phyloP scores from a whole-genome alignment of 2,888 invertebrate genomes.

The Eutolmus rufibarbis region DNA sequence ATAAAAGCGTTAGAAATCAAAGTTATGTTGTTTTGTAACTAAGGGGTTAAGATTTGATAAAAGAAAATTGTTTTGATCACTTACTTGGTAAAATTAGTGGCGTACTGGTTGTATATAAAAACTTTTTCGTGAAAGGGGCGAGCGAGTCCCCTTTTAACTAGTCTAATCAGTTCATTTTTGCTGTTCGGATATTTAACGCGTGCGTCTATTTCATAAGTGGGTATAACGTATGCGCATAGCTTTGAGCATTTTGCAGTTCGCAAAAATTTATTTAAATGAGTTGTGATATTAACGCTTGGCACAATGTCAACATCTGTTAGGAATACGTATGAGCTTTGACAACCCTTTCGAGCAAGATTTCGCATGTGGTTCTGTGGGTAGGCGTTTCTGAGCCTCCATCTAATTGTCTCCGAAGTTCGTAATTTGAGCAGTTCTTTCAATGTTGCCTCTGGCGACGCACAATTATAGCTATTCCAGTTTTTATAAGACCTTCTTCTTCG shows the following conservation, averaged over 20 bases:
- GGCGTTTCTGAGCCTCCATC: slow-evolving; percentile 77
- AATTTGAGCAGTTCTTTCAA: slow-evolving; percentile 69
- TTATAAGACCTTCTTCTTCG: slow-evolving; percentile 49
- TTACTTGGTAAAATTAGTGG: slow-evolving; percentile 88
- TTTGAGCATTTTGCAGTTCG: slow-evolving; percentile 54
- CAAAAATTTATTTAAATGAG: slow-evolving; percentile 75
- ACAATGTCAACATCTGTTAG: slow-evolving; percentile 89
- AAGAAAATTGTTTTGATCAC: not conserved
- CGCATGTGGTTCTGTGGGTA: slow-evolving; percentile 91
- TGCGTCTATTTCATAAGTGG: slow-evolving; percentile 86
- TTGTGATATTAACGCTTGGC: slow-evolving; percentile 77
- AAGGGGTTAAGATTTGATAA: not conserved
- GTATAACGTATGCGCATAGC: slow-evolving; percentile 86
- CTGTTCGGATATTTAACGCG: slow-evolving; percentile 81
- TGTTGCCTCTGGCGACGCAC: slow-evolving; percentile 73
- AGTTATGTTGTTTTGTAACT: not conserved
- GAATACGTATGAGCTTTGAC: slow-evolving; percentile 79
- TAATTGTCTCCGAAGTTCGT: slow-evolving; percentile 69
- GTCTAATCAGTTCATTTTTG: slow-evolving; percentile 77
- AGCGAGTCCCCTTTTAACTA: slow-evolving; percentile 81
- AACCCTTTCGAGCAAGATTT: slow-evolving; percentile 85
- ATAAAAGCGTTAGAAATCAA: not conserved
- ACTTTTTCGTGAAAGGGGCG: slow-evolving; percentile 91
- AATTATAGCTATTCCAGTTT: slow-evolving; percentile 65
- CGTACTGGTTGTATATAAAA: slow-evolving; percentile 90